Conservation (phyloP, 2,797 vertebrate species). For the Sebastes aleutianus region DNA sequence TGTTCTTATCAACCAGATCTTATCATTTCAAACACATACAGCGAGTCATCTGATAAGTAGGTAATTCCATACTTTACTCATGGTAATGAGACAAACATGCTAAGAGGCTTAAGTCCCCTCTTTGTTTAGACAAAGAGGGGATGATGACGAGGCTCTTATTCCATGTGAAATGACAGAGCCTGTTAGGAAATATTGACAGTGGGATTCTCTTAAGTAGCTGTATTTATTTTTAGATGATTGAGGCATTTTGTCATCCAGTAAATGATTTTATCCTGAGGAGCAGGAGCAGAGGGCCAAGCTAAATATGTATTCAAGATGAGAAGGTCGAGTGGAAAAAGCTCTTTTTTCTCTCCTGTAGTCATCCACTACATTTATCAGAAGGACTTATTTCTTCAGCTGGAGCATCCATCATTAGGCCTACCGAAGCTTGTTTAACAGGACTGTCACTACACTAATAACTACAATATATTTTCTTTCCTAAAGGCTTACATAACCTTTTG, state of each 20-base stretch:
- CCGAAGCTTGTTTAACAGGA: neutral
- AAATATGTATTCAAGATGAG: neutral
- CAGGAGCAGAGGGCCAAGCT: neutral
- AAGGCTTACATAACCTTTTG: neutral
- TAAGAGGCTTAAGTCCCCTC: slow-evolving; percentile 8
- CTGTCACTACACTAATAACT: neutral
- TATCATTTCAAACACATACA: neutral
- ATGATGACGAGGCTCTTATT: neutral
- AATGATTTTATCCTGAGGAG: neutral
- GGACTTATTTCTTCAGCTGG: neutral
- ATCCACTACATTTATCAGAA: neutral
- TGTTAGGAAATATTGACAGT: neutral
- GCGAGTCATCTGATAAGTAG: neutral
- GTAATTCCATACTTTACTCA: neutral
- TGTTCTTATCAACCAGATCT: neutral
- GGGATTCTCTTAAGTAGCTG: neutral
- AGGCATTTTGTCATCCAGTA: neutral
- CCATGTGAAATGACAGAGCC: neutral
- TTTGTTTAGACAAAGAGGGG: neutral
- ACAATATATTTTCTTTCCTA: neutral
- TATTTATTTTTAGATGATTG: neutral
- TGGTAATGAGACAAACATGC: neutral
- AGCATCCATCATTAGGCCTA: neutral
- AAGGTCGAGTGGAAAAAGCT: neutral
- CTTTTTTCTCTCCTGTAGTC: neutral